These are phyloP conservation scores for Pseudorhombus dupliciocellatus DNA, from an alignment of 2,113 vertebrate species.

Conservation along the genomic window DNA sequence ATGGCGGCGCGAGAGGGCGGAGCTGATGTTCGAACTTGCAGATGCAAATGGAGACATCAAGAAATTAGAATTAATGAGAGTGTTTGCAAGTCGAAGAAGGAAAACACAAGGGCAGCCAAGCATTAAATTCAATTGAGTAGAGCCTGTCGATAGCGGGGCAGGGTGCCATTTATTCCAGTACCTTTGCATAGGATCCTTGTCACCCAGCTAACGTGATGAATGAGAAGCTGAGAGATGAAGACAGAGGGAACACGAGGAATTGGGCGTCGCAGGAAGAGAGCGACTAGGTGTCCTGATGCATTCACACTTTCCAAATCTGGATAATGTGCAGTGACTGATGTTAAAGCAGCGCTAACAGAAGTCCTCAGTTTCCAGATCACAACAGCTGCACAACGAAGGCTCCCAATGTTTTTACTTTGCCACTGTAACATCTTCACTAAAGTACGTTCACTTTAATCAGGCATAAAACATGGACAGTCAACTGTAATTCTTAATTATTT, in stretches of 20 bases:
- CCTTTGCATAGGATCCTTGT: constrained; percentile 55
- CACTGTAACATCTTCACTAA: neutral
- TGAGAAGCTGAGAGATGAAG: constrained; percentile 36
- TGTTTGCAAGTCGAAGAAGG: constrained; percentile 50
- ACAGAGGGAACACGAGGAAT: constrained; percentile 14
- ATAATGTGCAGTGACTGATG: neutral
- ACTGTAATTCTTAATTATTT: neutral
- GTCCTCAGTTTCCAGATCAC: neutral
- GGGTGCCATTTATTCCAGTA: constrained; percentile 64
- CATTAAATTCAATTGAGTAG: constrained; percentile 71
- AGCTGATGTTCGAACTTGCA: constrained; percentile 42
- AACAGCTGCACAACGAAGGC: neutral
- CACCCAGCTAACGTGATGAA: constrained; percentile 62
- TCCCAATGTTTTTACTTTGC: neutral
- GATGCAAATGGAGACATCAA: constrained; percentile 63
- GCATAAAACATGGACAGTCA: neutral
- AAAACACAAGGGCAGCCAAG: constrained; percentile 68
- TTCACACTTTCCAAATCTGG: neutral
- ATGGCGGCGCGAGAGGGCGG: constrained; percentile 36
- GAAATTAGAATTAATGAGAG: constrained; percentile 72
- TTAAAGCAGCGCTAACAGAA: neutral
- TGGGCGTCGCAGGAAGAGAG: neutral
- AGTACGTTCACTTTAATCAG: neutral
- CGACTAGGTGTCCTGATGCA: neutral
- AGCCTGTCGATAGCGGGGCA: constrained; percentile 63